Evolutionary conservation across 37 sponge, comb jelly and placozoan species (phyloP), one percentile per base, ranked within the genome.

Genomic region (Geodia barretti): DNA sequence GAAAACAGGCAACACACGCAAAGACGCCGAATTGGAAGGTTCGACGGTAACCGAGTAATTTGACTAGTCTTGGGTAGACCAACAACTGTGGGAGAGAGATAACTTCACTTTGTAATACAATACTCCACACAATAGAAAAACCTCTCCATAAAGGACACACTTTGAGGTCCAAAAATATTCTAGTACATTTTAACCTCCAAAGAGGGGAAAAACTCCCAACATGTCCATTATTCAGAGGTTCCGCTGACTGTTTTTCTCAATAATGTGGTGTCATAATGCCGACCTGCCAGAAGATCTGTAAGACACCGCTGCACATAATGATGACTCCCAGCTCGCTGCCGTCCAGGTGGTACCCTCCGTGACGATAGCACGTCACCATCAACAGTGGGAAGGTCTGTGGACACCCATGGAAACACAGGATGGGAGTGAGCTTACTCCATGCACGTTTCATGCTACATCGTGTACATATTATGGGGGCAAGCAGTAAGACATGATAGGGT

Each of bases 261-360:
- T n/a, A n/a, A n/a, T n/a, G n/a, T n/a, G n/a, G n/a, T n/a, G n/a
- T n/a, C n/a, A n/a, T n/a, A n/a, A n/a, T 19, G n/a, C 78, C 42
- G 9, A 94, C 86, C 78, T 88, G 95, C 8, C 59, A 90, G 24
- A 91, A 41, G 0, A 90, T 68, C 30, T 90, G 92, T 11, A 81
- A 4, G 29, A 64, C 34, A 37, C 78, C 80, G 5, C 62, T 75
- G 4, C 72, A 26, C 58, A 79, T 80, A 24, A 90, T 33, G n/a
- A 90, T 17, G 0, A 90, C 68, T 38, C 88, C 88, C 29, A 94
- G 81, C 58, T 90, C 95, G 82, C 71, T 88, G 69, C 73, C 86
- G 42, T 90, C 92, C 86, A 94, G 77, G 17, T 69, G 20, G 43
- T 88, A 94, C 5, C 95, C 95, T 24, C 95, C 95, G 66, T 85